Percentiles rank a stretch among this genome's conserved stretches.
Conservation (phyloP, 1,140 invertebrate species). For the Carposina sasakii region DNA sequence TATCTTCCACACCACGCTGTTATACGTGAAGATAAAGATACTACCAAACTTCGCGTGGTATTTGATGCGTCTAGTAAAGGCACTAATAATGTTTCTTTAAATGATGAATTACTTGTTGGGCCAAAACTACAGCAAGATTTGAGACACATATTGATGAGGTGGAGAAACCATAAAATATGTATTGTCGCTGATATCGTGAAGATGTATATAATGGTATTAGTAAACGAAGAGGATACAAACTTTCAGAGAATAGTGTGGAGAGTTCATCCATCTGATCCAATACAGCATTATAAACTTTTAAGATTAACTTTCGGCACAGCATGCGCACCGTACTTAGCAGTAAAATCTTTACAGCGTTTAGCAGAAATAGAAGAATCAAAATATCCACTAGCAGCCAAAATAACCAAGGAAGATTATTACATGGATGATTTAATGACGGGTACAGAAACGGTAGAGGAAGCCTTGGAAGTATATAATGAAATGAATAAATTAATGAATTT, state of each 20-base stretch:
- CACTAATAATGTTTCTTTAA: not conserved
- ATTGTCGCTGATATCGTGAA: constrained; percentile 42
- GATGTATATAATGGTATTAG: constrained; percentile 40
- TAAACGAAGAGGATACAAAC: constrained; percentile 27
- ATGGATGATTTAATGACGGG: constrained; percentile 43
- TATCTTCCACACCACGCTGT: too few relatives aligned
- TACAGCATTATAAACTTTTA: too few relatives aligned
- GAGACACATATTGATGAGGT: constrained; percentile 39
- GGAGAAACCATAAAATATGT: constrained; percentile 32
- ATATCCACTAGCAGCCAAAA: constrained; percentile 12
- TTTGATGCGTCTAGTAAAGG: constrained; percentile 30
- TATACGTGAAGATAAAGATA: too few relatives aligned
- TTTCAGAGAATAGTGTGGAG: constrained; percentile 49
- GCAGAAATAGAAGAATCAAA: constrained; percentile 20
- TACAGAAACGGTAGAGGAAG: constrained; percentile 15
- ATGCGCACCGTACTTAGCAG: constrained; percentile 36
- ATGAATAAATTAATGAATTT: constrained; percentile 7
- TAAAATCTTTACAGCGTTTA: constrained; percentile 15
- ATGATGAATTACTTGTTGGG: not conserved
- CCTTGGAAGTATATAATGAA: constrained; percentile 4
- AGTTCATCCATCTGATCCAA: not conserved
- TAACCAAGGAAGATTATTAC: constrained; percentile 31
- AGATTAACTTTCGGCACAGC: constrained; percentile 35
- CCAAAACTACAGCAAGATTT: constrained; percentile 34
- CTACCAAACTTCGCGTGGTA: too few relatives aligned